A percentile compares a stretch with the other conserved stretches of the same genome.
Conservation (phyloP, 2,113 vertebrate genomes). For the Setophaga coronata region DNA sequence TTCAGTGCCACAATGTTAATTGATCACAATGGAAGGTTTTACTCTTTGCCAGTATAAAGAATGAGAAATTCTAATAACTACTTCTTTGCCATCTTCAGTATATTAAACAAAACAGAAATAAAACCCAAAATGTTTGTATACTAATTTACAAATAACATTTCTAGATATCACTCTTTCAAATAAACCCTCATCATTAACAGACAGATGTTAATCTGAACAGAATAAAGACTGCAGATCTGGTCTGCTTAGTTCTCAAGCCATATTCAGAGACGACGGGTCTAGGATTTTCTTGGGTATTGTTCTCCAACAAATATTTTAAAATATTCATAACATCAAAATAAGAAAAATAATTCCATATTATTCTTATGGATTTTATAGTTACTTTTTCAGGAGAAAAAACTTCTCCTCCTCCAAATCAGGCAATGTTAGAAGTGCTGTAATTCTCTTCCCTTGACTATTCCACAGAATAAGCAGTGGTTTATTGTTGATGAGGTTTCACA, state of each 20-base stretch:
- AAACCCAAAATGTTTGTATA: accelerated
- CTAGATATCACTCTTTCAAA: not conserved
- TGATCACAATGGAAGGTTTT: not conserved
- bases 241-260: not conserved
- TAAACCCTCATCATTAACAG: not conserved
- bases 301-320: not conserved
- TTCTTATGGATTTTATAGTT: not conserved
- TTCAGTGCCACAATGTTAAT: not conserved
- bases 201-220: not conserved
- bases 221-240: not conserved
- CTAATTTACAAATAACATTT: not conserved
- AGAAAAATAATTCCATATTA: not conserved
- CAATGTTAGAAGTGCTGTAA: not conserved
- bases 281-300: accelerated
- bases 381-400: not conserved
- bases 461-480: accelerated
- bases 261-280: not conserved
- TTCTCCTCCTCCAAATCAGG: not conserved
- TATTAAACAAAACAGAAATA: not conserved
- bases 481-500: not conserved
- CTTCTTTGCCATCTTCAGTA: not conserved
- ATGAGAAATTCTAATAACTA: not conserved
- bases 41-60: not conserved
- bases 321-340: not conserved
- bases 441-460: not conserved